Evolutionary conservation across 2,113 vertebrate genomes (phyloP), one percentile per base, ranked within the genome.

Genomic region (Oreochromis niloticus): DNA sequence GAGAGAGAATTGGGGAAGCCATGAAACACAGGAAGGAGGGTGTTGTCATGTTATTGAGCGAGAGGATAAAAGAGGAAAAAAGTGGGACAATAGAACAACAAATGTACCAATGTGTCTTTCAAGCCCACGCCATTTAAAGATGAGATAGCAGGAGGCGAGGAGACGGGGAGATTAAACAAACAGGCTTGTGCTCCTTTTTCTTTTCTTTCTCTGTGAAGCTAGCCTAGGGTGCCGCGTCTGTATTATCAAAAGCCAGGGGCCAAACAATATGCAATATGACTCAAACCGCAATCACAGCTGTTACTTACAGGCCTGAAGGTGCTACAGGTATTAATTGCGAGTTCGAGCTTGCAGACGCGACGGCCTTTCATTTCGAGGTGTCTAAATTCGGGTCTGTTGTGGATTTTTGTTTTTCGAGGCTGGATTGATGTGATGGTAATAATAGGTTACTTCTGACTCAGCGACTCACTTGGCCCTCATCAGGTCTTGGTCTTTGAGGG

Each of bases 401-500:
- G 41, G 16, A 36, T 3, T 24, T 16, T 24, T 43, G 36, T 50
- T 75, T 39, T 43, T 57, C 4, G 14, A n/a, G 7, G 19, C 34
- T 83, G 1, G 3, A 10, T 6, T 57, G 13, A 52, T 46, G 66
- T 12, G 46, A 83, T 39, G 52, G 19, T 52, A 17, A 19, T 68
- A 17, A 59, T 17, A 32, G 46, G 12, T 19, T 78, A 6, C 5
- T 41, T 59, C 7, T 32, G 30, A 52, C 27, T 19, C 46, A 46
- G 27, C 6, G 4, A 95, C 97, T 96, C 93, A 97, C 97, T 97
- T 97, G 86, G 97, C 97, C 82, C 97, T 96, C 97, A 97, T 97
- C 85, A 97, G 95, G 92, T 97, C 97, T 82, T 97, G 97, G 90
- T 97, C 97, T 92, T 97, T 97, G 32, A 97, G 95, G 34, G 96